Evolutionary conservation across 2,888 invertebrate genomes (phyloP), one percentile per base, ranked within the genome.

Genomic region (Microplitis manilae): DNA sequence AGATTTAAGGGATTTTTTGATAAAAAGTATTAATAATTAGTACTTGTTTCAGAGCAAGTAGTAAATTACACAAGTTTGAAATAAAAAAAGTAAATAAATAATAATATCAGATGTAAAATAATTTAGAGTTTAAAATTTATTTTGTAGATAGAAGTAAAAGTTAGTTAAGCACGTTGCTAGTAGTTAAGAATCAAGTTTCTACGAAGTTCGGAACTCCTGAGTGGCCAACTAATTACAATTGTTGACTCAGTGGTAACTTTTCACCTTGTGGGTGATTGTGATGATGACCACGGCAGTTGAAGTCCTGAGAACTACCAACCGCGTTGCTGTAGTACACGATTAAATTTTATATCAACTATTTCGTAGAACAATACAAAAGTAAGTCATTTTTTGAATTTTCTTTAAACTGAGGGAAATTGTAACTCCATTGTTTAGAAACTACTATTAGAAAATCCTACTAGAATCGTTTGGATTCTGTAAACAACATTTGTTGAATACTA

Each of bases 181-280:
- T 40, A 39, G 20, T 39, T 64, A 65, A 60, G 17, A 20, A 39
- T 61, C 50, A 72, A 72, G 61, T 76, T 76, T 76, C 68, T 38
- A 67, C 60, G 30, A 30, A 40, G n/a, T 76, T 72, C 20, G 39
- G 65, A 72, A 76, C 65, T 76, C 61, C 67, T 61, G 61, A 76
- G 76, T 76, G 30, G 71, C 76, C 72, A 70, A 50, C 20, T 76
- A 76, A 76, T 76, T 76, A 76, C 76, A 41, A 76, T 68, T 76
- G 76, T 76, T 76, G 76, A 76, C 76, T 76, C 72, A 39, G 71
- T 67, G 30, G 72, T 65, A 76, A 76, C 76, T 76, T 76, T 65
- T 76, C 65, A 59, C 73, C 70, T 71, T 60, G 38, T 70, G 69
- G 20, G 20, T 69, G 41, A 30, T 13, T 17, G 59, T 50, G 50